phyloP scores from a whole-genome alignment of 2,888 invertebrate species.

The Drosophila neonasuta region DNA sequence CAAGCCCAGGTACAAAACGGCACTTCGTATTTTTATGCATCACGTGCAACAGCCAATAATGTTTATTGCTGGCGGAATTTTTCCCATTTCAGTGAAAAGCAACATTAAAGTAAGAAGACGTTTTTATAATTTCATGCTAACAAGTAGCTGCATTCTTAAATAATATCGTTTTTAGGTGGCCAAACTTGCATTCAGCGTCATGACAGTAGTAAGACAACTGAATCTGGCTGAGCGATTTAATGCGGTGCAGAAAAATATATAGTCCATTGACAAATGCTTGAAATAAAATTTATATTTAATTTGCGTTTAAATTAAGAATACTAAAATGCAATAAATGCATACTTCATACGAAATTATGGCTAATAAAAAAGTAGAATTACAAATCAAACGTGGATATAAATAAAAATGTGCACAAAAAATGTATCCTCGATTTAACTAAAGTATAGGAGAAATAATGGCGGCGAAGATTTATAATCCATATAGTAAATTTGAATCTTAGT shows the following conservation, averaged over 20 bases:
- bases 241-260: not conserved
- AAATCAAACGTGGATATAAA: too few species aligned
- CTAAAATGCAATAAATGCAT: too few species aligned
- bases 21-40: slow-evolving; percentile 15
- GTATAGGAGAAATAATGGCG: too few species aligned
- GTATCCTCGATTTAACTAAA: too few species aligned
- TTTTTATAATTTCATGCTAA: not conserved
- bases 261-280: not conserved
- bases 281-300: too few species aligned
- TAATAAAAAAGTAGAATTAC: too few species aligned
- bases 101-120: not conserved
- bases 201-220: not conserved
- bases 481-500: too few species aligned
- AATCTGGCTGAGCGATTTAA: not conserved
- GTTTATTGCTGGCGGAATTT: not conserved
- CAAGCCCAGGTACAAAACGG: slow-evolving; percentile 37
- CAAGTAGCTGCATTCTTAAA: not conserved
- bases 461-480: too few species aligned
- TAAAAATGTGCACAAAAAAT: too few species aligned
- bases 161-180: not conserved
- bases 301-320: too few species aligned
- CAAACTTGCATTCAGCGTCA: not conserved
- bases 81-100: not conserved
- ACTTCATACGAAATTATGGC: too few species aligned
- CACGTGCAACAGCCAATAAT: slow-evolving; percentile 31